Percentiles rank a stretch among this genome's conserved stretches.
Conservation (phyloP, 1,140 invertebrate genomes). For the Drosophila lacteicornis region DNA sequence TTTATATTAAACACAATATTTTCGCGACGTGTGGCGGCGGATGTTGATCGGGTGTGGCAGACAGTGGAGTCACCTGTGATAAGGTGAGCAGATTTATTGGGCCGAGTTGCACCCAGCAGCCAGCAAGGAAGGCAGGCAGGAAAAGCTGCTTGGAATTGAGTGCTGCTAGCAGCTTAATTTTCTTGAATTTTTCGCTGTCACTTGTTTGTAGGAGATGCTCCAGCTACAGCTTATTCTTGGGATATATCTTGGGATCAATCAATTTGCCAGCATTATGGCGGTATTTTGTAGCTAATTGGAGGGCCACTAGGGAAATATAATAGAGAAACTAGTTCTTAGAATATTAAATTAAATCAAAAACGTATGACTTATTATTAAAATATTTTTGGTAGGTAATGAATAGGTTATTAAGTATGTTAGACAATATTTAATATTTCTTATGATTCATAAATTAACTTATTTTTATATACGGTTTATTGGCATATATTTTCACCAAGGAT, state of each 20-base stretch:
- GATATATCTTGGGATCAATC: conserved; percentile 44
- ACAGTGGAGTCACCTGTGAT: conserved; percentile 42
- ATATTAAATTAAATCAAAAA: no score
- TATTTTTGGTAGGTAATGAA: no score
- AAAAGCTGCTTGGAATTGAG: conserved; percentile 44
- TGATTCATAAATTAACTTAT: no score
- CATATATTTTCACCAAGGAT: no score
- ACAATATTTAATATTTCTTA: no score
- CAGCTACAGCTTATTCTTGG: conserved; percentile 25
- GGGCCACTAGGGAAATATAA: not conserved
- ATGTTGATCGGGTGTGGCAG: conserved; percentile 36
- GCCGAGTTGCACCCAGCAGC: conserved; percentile 12
- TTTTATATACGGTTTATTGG: no score
- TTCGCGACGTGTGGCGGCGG: no score
- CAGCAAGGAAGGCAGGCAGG: not conserved
- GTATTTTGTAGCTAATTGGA: not conserved
- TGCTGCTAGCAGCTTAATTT: conserved; percentile 44
- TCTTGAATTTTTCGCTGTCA: conserved; percentile 7
- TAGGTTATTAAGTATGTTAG: no score
- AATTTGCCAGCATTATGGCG: conserved; percentile 11
- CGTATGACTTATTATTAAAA: no score
- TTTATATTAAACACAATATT: no score
- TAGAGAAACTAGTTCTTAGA: no score
- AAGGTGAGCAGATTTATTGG: conserved; percentile 47
- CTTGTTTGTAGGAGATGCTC: conserved; percentile 20